phyloP scores from a whole-genome alignment of 1,140 invertebrate species.

The Drosophila sulfurigaster region DNA sequence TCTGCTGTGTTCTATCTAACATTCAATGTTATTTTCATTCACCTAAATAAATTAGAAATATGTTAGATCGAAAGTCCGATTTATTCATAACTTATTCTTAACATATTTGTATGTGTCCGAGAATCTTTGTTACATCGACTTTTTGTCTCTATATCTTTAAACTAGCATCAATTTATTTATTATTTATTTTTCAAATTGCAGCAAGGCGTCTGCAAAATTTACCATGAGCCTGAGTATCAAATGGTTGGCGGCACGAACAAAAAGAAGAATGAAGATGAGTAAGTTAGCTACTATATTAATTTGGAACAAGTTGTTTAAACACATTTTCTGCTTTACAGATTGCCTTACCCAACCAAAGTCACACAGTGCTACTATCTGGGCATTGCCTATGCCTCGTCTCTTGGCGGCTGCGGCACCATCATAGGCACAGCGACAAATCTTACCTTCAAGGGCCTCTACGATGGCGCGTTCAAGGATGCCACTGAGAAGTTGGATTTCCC shows the following conservation, averaged over 20 bases:
- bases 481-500: slow-evolving; percentile 89
- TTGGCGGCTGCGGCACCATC: slow-evolving; percentile 94
- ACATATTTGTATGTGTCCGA: too few species aligned
- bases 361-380: slow-evolving; percentile 90
- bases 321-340: slow-evolving; percentile 64
- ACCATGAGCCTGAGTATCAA: slow-evolving; percentile 85
- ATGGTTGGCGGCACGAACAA: slow-evolving; percentile 84
- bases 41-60: too few species aligned
- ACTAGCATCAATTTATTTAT: background rate
- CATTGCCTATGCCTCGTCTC: slow-evolving; percentile 92
- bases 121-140: too few species aligned
- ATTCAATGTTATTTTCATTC: too few species aligned
- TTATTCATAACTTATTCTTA: too few species aligned
- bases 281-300: slow-evolving; percentile 23
- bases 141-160: too few species aligned
- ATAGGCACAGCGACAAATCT: slow-evolving; percentile 96
- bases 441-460: slow-evolving; percentile 91
- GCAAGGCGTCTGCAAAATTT: slow-evolving; percentile 88
- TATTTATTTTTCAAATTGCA: slow-evolving; percentile 36
- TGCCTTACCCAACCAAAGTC: slow-evolving; percentile 87
- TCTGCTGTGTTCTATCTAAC: too few species aligned
- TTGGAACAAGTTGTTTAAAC: background rate
- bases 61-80: too few species aligned
- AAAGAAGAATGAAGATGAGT: slow-evolving; percentile 84
- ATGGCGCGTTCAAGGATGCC: slow-evolving; percentile 86